These are phyloP conservation scores for Enteromius argenteus DNA, from an alignment of 2,797 vertebrate species.

Conservation along the genomic window DNA sequence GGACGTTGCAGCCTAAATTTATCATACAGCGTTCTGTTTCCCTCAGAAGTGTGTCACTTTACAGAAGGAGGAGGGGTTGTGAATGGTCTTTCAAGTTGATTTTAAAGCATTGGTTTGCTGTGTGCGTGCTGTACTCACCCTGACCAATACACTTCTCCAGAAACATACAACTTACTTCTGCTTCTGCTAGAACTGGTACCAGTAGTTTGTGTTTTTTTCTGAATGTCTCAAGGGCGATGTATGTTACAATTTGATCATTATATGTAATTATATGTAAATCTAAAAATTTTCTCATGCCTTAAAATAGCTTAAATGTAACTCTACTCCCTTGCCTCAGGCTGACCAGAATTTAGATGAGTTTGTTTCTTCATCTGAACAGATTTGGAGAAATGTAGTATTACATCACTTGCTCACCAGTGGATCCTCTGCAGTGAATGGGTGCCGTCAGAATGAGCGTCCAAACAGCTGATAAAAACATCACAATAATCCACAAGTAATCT, in stretches of 20 bases:
- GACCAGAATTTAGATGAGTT: not conserved
- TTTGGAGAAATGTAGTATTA: no score
- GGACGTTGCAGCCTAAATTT: no score
- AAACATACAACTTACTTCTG: not conserved
- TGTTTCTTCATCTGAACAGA: not conserved
- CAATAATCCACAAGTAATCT: no score
- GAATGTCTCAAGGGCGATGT: not conserved
- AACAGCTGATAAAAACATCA: no score
- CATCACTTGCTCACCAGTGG: not conserved
- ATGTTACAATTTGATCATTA: not conserved
- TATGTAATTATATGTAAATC: no score
- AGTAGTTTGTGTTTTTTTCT: not conserved
- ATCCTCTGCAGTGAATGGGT: no score
- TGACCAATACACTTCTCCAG: not conserved
- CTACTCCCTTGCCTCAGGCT: not conserved
- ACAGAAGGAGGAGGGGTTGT: not conserved
- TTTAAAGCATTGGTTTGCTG: constrained; percentile 3
- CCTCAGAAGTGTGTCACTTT: not conserved
- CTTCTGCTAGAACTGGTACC: not conserved
- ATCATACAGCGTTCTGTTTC: not conserved
- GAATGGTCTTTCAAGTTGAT: not conserved
- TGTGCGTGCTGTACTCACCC: not conserved
- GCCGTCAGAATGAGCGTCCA: no score
- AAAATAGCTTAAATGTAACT: no score
- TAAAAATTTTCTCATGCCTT: no score